Conservation (phyloP, 1,140 invertebrate genomes). For the Pachyrhynchus sulphureomaculatus region DNA sequence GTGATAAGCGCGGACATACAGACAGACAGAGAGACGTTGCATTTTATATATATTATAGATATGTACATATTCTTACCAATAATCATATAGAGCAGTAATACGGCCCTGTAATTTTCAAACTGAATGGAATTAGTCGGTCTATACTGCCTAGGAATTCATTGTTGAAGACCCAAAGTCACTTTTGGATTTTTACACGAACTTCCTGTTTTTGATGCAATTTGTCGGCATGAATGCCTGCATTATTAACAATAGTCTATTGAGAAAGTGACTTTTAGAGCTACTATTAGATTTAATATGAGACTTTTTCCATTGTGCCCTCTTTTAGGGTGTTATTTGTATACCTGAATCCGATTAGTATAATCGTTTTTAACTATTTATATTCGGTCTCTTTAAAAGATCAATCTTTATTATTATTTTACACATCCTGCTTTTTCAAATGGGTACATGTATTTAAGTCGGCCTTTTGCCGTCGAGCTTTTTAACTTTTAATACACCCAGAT, state of each 20-base stretch:
- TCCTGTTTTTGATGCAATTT: slow-evolving; percentile 52
- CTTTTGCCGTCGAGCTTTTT: slow-evolving; percentile 17
- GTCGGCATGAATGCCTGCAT: slow-evolving; percentile 47
- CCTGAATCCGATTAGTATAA: slow-evolving; percentile 45
- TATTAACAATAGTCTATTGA: slow-evolving; percentile 49
- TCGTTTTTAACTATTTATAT: slow-evolving; percentile 42
- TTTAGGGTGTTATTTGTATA: slow-evolving; percentile 38
- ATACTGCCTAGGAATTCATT: slow-evolving; percentile 46
- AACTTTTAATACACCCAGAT: slow-evolving; percentile 25
- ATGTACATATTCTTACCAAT: too few species aligned
- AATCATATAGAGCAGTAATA: neutral
- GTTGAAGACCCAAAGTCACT: slow-evolving; percentile 45
- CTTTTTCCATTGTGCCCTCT: slow-evolving; percentile 40
- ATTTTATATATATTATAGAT: too few species aligned
- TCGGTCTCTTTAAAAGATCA: slow-evolving; percentile 33
- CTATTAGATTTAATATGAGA: slow-evolving; percentile 49
- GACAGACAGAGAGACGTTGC: too few species aligned
- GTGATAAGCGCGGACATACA: too few species aligned
- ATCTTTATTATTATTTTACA: slow-evolving; percentile 39
- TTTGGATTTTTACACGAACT: slow-evolving; percentile 49
- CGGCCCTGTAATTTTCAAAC: slow-evolving; percentile 36
- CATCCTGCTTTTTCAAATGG: slow-evolving; percentile 33
- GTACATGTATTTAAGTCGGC: neutral
- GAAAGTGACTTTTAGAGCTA: slow-evolving; percentile 48
- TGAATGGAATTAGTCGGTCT: slow-evolving; percentile 43